Base-by-base conservation (phyloP, 1,140 invertebrate species). In the Zaprionus camerounensis region DNA sequence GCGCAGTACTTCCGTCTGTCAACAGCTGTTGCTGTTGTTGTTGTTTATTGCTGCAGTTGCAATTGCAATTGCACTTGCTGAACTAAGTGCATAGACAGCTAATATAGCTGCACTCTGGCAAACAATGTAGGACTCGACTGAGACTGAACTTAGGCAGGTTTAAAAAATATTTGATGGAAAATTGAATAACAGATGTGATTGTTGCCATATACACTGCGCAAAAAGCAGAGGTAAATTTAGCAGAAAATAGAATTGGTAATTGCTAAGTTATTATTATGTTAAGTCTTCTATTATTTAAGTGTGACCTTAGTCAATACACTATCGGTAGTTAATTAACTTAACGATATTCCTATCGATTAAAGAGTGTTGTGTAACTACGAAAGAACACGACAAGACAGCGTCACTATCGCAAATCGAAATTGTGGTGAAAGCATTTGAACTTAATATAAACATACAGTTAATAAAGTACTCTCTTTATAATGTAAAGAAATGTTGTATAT, bases 1-100 rank as follows among this genome's bases (percentile, higher is more conserved):
- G 71, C 68, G 55, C 82, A 77, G 24, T 69, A 73, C 71, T 87
- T 87, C 80, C 82, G 83, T 70, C 59, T 74, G 56, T 55, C 76
- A 76, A 68, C 66, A 80, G 71, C 46, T 38, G 31, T 41, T 66
- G 65, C 20, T 58, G 17, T 58, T 49, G 34, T 65, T 62, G 57
- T 44, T 22, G 53, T n/a, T n/a, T n/a, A 41, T 26, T 49, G 66
- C 49, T 46, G 76, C 24, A 67, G 63, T 13, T 65, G 59, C 51
- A 24, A 28, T 17, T 66, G 64, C 36, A 56, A 62, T 61, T 58
- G 24, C 68, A 65, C 26, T 65, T 66, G 31, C 64, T 63, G 38
- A 53, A 67, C 46, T 56, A 49, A 20, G 61, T 28, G 71, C 59
- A 67, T 65, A 71, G 41, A 53, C 44, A 57, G 56, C 68, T 73